Conservation (phyloP, 64 coral and sea anemone genomes). For the Acropora yongei region DNA sequence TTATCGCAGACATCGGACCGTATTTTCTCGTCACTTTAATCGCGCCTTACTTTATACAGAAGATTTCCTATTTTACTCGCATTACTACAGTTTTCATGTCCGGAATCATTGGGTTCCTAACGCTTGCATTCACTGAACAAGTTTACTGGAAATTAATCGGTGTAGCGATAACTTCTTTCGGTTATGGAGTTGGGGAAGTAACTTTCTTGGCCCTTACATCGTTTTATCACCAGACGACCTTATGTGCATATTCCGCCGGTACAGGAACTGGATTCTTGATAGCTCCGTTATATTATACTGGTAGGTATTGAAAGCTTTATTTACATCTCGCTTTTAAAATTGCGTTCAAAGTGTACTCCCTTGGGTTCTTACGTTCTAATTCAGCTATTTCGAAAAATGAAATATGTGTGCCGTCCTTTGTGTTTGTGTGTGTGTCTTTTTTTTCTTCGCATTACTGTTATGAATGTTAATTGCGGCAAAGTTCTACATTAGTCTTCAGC, state of each 20-base stretch:
- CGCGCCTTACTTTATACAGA: constrained; percentile 84
- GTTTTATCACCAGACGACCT: constrained; percentile 74
- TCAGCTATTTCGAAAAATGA: too few relatives aligned
- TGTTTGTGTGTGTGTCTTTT: too few relatives aligned
- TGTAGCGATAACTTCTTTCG: constrained; percentile 77
- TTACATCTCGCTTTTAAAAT: background rate
- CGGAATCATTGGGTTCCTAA: constrained; percentile 77
- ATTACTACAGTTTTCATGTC: constrained; percentile 78
- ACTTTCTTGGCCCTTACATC: constrained; percentile 83
- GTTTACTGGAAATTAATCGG: constrained; percentile 86
- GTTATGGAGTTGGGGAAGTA: constrained; percentile 86
- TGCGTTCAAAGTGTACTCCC: background rate
- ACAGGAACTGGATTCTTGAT: constrained; percentile 74
- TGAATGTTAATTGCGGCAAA: too few relatives aligned
- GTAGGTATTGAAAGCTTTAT: constrained; percentile 37
- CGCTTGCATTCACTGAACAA: constrained; percentile 66
- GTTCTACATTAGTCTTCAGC: too few relatives aligned
- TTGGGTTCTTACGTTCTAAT: too few relatives aligned
- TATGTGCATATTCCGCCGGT: constrained; percentile 72
- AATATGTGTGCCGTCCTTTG: too few relatives aligned
- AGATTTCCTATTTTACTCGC: constrained; percentile 76
- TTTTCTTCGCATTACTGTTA: too few relatives aligned
- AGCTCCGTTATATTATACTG: constrained; percentile 87
- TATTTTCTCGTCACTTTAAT: constrained; percentile 82
- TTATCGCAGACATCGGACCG: constrained; percentile 81